Conservation (phyloP, 1,140 invertebrate species). For the Neodiprion lecontei region DNA sequence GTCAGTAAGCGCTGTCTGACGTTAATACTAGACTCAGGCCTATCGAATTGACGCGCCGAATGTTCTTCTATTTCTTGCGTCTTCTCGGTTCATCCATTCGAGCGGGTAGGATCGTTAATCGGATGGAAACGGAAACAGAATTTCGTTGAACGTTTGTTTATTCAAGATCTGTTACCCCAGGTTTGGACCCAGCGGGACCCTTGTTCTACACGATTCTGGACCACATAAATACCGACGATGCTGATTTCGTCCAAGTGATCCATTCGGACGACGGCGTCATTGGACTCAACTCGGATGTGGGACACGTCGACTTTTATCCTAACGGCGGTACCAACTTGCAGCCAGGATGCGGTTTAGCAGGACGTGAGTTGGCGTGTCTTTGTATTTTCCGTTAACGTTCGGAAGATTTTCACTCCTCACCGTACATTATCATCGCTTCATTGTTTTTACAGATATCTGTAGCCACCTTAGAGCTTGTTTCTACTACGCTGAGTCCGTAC, state of each 20-base stretch:
- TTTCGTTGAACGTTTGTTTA: not conserved
- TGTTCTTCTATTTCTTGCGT: too few species aligned
- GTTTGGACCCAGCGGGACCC: constrained; percentile 61
- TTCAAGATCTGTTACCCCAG: constrained; percentile 35
- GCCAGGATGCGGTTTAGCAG: constrained; percentile 66
- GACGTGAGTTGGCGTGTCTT: not conserved
- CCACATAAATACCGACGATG: constrained; percentile 58
- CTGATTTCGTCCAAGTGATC: constrained; percentile 66
- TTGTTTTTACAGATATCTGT: constrained; percentile 47
- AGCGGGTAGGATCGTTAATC: not conserved
- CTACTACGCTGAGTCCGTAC: constrained; percentile 52
- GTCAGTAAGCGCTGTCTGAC: too few species aligned
- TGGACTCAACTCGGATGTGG: constrained; percentile 52
- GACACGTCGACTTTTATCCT: constrained; percentile 73
- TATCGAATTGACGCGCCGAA: too few species aligned
- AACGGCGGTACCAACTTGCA: constrained; percentile 69
- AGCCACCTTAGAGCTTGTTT: constrained; percentile 53
- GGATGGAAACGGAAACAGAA: not conserved
- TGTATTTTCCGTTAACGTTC: constrained; percentile 27
- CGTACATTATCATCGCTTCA: not conserved
- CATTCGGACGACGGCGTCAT: constrained; percentile 67
- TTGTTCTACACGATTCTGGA: constrained; percentile 39
- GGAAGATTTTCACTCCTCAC: constrained; percentile 33
- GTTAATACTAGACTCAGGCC: not conserved
- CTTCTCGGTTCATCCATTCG: not conserved